Evolutionary conservation across 2,797 vertebrate species (phyloP), one percentile per base, ranked within the genome.

Genomic region (Masticophis lateralis): DNA sequence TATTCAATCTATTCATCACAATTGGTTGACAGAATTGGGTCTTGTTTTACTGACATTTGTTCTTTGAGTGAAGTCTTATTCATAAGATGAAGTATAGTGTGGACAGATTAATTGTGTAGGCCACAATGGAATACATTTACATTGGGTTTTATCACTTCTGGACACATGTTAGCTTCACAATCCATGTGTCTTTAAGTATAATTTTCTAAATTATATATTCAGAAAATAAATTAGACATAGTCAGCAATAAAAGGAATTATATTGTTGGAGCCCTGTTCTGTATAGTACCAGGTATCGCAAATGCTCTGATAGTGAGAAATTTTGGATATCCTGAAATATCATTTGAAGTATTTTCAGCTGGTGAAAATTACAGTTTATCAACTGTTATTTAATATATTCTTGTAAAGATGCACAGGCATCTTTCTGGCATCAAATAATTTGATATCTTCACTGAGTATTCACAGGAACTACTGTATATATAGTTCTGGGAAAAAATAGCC

Each of bases 1-100:
- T 0, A 0, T 32, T 14, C 92, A 57, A 74, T 95, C 61, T 91
- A 25, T 90, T 28, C 1, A 0, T 86, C 53, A 20, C 92, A 10
- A 0, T 92, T 5, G 89, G 91, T 94, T 93, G 89, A 93, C 69
- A 92, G n/a, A 18, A 94, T 47, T 28, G 47, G 74, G 83, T 25
- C 74, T 83, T 91, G 16, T 90, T 37, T 43, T 83, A 93, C 86
- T 3, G 20, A 89, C 60, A 8, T 61, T 8, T 8, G 53, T 93
- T 83, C 83, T 89, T 18, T 66, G 20, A 47, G 22, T 92, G 66
- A 94, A 94, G 27, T 53, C 55, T 37, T 43, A 37, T 16, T 37
- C 55, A 22, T 92, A 92, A 9, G 12, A 37, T 94, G 22, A n/a
- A 94, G 28, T 2, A 22, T 47, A 51, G 89, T 27, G n/a, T 22